Base-by-base conservation (phyloP, 2,888 invertebrate species). In the Phasia obesa region DNA sequence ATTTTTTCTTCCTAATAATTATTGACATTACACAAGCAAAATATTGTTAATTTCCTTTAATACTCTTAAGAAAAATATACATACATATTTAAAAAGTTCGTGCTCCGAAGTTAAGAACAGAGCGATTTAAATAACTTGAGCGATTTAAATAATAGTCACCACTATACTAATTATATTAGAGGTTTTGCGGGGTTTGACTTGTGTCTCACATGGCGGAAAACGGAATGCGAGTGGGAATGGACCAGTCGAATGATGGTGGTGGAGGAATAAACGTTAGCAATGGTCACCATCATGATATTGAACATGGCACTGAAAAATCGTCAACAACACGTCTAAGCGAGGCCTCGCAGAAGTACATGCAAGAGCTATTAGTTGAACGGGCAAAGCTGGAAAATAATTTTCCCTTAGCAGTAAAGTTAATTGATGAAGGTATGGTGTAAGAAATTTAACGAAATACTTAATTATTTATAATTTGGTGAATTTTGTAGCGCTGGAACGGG, bases 401-500 rank as follows among this genome's bases (percentile, higher is more conserved):
- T 86, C 90, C 90, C 55, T 86, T 91, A 84, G 90, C 90, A 67
- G 86, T 89, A 60, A 90, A 90, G 86, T 85, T 90, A 81, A 91
- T 90, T 86, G 90, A 90, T 77, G 90, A 90, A 86, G 90, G 90
- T 91, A 15, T 35, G 35, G 35, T 49, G 55, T 47, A 35, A 51
- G 0, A 57, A 65, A 13, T 47, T n/a, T 23, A 17, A 0, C 2
- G n/a, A 31, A 51, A 21, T 11, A 9, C 25, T 23, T 23, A 19
- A n/a, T 64, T 49, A 15, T 23, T 38, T 49, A 15, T 44, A 60
- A 42, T 21, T 69, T 64, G 13, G 35, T 69, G 23, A 47, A 21
- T 53, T 62, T n/a, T 92, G n/a, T 91, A 96, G 96, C 96, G 91
- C 94, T 96, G 65, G 92, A 94, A 86, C 94, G 94, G 90, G 94